Evolutionary conservation across 2,113 vertebrate species (phyloP).

Genomic region (Micromys minutus): DNA sequence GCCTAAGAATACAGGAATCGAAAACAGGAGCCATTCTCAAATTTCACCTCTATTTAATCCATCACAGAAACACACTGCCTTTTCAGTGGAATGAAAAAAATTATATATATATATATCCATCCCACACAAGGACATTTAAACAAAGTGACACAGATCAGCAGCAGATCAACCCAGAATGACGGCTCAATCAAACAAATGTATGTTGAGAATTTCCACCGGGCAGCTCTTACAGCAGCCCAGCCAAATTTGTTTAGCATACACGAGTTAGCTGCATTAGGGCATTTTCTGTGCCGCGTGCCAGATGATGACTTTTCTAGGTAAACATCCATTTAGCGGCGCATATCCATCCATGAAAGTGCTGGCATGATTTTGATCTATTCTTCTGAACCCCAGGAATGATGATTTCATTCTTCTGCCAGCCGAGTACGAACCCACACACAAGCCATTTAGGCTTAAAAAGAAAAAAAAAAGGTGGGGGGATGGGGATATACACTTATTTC

Average conservation of each 20-base stretch:
- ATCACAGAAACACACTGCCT: slow-evolving; percentile 87
- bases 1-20: slow-evolving; percentile 87
- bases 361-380: slow-evolving; percentile 83
- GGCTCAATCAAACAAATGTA: slow-evolving; percentile 92
- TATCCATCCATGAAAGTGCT: slow-evolving; percentile 81
- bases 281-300: slow-evolving; percentile 84
- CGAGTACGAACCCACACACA: slow-evolving; percentile 71
- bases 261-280: slow-evolving; percentile 89
- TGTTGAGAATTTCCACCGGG: slow-evolving; percentile 90
- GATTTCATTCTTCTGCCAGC: slow-evolving; percentile 76
- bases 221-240: slow-evolving; percentile 87
- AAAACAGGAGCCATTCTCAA: slow-evolving; percentile 89
- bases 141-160: slow-evolving; percentile 92
- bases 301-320: slow-evolving; percentile 89
- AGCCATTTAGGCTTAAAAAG: slow-evolving; percentile 75
- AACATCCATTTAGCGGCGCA: slow-evolving; percentile 88
- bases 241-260: slow-evolving; percentile 91
- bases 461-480: background rate
- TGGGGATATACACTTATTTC: slow-evolving; percentile 61
- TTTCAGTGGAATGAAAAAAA: slow-evolving; percentile 79
- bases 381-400: slow-evolving; percentile 80
- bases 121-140: slow-evolving; percentile 89
- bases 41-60: slow-evolving; percentile 91
- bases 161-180: slow-evolving; percentile 92
- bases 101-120: slow-evolving; percentile 80